phyloP scores from a whole-genome alignment of 2,888 invertebrate species.

The Cyclophora punctaria region DNA sequence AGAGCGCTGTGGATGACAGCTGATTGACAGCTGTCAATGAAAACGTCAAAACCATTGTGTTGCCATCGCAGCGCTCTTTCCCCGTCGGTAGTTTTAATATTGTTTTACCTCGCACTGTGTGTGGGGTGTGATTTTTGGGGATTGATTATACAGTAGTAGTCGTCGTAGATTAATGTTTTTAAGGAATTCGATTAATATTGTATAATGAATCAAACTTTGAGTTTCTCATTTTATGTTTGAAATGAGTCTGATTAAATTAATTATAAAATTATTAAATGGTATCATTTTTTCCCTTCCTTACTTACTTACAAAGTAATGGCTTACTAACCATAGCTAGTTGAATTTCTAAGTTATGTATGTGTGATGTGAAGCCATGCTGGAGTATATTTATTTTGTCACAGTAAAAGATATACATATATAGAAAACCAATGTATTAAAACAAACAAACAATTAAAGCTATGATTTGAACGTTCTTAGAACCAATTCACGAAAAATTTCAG shows the following conservation, averaged over 20 bases:
- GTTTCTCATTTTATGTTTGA: slow-evolving; percentile 65
- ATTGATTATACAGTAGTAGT: slow-evolving; percentile 46
- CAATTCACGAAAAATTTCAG: too few species aligned
- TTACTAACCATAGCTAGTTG: too few species aligned
- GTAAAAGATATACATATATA: too few species aligned
- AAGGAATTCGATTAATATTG: slow-evolving; percentile 41
- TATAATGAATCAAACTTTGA: slow-evolving; percentile 45
- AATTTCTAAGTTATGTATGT: too few species aligned
- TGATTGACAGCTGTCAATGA: background rate
- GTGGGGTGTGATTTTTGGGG: slow-evolving; percentile 22
- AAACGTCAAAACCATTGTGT: background rate
- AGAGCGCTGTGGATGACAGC: background rate
- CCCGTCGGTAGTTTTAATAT: slow-evolving; percentile 32
- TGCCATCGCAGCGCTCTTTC: slow-evolving; percentile 14
- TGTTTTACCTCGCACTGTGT: slow-evolving; percentile 40
- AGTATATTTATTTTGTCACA: too few species aligned
- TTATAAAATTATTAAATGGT: slow-evolving; percentile 40
- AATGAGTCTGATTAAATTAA: slow-evolving; percentile 72
- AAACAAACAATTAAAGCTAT: too few species aligned
- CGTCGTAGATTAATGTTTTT: slow-evolving; percentile 36
- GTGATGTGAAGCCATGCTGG: too few species aligned
- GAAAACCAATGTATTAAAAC: too few species aligned
- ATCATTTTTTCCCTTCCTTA: slow-evolving; percentile 25
- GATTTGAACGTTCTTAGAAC: too few species aligned
- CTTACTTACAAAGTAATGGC: too few species aligned